Percentiles rank a stretch among this genome's conserved stretches.
These are phyloP conservation scores for Hydractinia symbiolongicarpus DNA, from an alignment of 30 jellyfish, hydroid and myxozoan species.

Conservation along the genomic window DNA sequence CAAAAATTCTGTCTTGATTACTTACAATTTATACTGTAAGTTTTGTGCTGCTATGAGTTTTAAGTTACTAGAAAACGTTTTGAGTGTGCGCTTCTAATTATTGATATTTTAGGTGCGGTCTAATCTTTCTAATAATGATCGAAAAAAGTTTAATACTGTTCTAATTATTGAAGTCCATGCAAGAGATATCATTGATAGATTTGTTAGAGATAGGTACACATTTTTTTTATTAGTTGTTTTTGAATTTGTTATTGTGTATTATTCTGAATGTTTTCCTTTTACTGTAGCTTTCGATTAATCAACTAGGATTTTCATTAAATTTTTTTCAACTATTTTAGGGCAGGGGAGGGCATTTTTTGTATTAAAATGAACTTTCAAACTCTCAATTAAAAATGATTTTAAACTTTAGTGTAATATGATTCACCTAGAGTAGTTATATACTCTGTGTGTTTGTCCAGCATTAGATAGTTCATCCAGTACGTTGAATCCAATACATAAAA, in stretches of 20 bases:
- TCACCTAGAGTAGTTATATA: no score
- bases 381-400: neutral
- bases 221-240: neutral
- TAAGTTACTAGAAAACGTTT: no score
- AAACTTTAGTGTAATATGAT: no score
- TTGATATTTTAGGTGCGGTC: constrained; percentile 66
- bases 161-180: constrained; percentile 95
- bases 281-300: neutral
- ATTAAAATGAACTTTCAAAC: neutral
- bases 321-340: neutral
- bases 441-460: no score
- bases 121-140: constrained; percentile 64
- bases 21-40: no score
- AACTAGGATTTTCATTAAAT: neutral
- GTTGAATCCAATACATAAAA: no score
- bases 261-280: neutral
- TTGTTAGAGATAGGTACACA: constrained; percentile 93
- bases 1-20: no score
- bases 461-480: no score
- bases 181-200: constrained; percentile 84
- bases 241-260: neutral
- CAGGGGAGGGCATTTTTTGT: neutral
- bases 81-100: neutral
- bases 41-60: no score
- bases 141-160: constrained; percentile 88